Evolutionary conservation across 2,113 vertebrate genomes (phyloP).

Genomic region (Cygnus atratus): DNA sequence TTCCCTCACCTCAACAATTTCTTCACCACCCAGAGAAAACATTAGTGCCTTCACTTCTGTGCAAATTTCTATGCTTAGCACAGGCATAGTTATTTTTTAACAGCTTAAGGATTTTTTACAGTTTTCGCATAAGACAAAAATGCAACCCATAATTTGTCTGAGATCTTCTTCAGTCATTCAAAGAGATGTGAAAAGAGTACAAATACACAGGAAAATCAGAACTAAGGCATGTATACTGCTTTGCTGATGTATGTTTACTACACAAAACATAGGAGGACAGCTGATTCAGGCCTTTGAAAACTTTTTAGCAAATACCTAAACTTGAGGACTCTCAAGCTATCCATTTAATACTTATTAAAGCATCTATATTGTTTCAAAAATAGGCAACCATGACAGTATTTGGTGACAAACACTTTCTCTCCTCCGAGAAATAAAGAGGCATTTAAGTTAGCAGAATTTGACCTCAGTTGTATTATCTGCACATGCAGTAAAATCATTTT

Average conservation of each 20-base stretch:
- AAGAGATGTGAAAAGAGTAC: not conserved
- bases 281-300: not conserved
- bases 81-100: not conserved
- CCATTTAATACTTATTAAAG: not conserved
- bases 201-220: not conserved
- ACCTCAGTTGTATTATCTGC: not conserved
- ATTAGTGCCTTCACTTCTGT: not conserved
- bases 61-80: not conserved
- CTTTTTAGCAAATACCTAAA: not conserved
- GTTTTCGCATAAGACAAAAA: not conserved
- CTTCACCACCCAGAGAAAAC: not conserved
- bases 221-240: not conserved
- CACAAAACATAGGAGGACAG: not conserved
- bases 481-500: not conserved
- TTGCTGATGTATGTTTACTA: not conserved
- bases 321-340: not conserved
- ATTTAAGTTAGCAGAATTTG: not conserved
- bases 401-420: not conserved
- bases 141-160: rapidly evolving
- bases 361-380: not conserved
- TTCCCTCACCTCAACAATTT: not conserved
- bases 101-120: not conserved
- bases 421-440: not conserved
- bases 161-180: not conserved
- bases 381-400: not conserved